A percentile compares a stretch with the other conserved stretches of the same genome.
Conservation (phyloP, 2,113 vertebrate species). For the Gila orcuttii region DNA sequence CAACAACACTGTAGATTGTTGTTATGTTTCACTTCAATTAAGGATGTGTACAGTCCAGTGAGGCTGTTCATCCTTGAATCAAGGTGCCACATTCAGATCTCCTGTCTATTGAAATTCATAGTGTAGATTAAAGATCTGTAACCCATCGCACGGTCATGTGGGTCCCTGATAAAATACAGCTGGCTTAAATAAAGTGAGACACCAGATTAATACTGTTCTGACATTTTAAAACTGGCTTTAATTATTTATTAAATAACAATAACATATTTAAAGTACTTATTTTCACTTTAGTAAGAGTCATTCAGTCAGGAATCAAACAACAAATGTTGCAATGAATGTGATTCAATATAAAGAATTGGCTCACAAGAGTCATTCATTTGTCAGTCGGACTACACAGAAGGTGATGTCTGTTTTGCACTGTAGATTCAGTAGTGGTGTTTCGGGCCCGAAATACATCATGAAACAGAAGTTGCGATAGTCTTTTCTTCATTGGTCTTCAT, state of each 20-base stretch:
- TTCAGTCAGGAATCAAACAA: not conserved
- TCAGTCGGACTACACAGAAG: not conserved
- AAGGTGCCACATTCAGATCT: slow-evolving; percentile 67
- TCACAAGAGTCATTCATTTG: not conserved
- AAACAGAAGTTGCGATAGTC: too few species aligned
- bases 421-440: too few species aligned
- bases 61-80: slow-evolving; percentile 74
- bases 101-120: slow-evolving; percentile 64
- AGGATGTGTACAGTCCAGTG: slow-evolving; percentile 66
- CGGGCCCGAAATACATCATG: too few species aligned
- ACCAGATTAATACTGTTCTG: not conserved
- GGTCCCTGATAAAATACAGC: not conserved
- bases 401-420: too few species aligned
- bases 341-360: not conserved
- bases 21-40: slow-evolving; percentile 69
- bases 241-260: not conserved
- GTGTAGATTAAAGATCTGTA: slow-evolving; percentile 6
- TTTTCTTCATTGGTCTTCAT: too few species aligned
- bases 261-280: not conserved
- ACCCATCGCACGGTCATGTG: not conserved
- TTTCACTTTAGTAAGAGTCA: not conserved
- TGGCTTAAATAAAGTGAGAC: not conserved
- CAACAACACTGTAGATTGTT: slow-evolving; percentile 78
- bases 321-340: not conserved
- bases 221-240: not conserved